Evolutionary conservation across 2,797 vertebrate genomes (phyloP), one percentile per base, ranked within the genome.

Genomic region (Enteromius paludinosus): DNA sequence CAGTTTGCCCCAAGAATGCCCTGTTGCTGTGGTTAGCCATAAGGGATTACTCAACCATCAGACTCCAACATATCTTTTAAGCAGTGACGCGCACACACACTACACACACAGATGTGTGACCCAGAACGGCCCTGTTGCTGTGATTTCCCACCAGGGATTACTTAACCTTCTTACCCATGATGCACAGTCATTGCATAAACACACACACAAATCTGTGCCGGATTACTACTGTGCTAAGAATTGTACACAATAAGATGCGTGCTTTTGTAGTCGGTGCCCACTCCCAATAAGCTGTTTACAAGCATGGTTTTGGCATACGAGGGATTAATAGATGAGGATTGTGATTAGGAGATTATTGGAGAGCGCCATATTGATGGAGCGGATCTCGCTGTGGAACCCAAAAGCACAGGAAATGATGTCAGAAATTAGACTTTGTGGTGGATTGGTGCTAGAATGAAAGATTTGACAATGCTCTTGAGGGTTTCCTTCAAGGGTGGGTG

Each of bases 251-350:
- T 61, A 74, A 75, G 38, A 72, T 65, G 71, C 78, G 69, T 83
- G 43, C 73, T 9, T 10, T 70, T 54, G 71, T 77, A 64, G 38
- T 68, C 23, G 3, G n/a, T 30, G 59, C 72, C 69, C 54, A 72
- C 61, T 84, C 84, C 70, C 25, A 61, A 23, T 83, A 85, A 87
- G 62, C 74, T 83, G 68, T 86, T 86, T 88, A 82, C 59, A 64
- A 54, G 38, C 20, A 20, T 18, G 62, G 69, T 41, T 61, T 82
- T 68, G 56, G 61, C 78, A 84, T 84, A 76, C 71, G 83, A 61
- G 69, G 59, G 84, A 85, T 87, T 86, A 86, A 56, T 77, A 88
- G 84, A 90, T 83, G 83, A 79, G 77, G 62, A 82, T 80, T 86
- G 70, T 64, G 84, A 89, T 89, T 79, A 80, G 81, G 86, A 85